Base-by-base conservation (phyloP, 2,113 vertebrate species). In the Aplodontia rufa region DNA sequence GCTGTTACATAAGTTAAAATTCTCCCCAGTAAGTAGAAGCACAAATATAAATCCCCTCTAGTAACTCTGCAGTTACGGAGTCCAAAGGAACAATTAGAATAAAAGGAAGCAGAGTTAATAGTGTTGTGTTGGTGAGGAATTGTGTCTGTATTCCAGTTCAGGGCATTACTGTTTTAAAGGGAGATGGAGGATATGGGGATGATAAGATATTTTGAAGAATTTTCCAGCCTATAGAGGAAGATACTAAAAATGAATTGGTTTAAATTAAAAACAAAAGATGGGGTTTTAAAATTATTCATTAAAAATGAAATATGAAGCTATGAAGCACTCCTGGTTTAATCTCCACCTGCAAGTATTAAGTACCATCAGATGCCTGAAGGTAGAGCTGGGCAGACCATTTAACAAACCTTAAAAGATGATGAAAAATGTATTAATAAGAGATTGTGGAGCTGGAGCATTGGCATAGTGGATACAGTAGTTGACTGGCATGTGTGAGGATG, bases 241-340 rank as follows among this genome's bases (percentile, higher is more conserved):
- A 79, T 89, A 42, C 32, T 17, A 78, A 76, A 92, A 58, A 89
- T 69, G 0, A 71, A n/a, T 72, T 87, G 8, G 8, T 82, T 62
- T 12, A 0, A 71, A 72, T 78, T 85, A 79, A 87, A 97, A 92
- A 55, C 28, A 47, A 22, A 81, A 86, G 74, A 51, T 28, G 86
- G 5, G 14, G 74, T 94, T 87, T 71, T 86, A 51, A 88, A 90
- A n/a, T 95, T 92, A 66, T 96, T 96, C 97, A 76, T 93, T 96
- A 91, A 76, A 95, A 78, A 96, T 97, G 30, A 84, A 72, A 40
- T 76, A 96, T 62, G 37, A 96, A 96, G 30, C 42, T 92, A 74
- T 87, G 71, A 93, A 91, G 24, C 42, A 37, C 37, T 95, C 35
- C 72, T 88, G 40, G 96, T 95, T 97, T 96, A n/a, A 58, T 96